Conservation (phyloP, 2,888 invertebrate genomes). For the Physocephala rufipes region DNA sequence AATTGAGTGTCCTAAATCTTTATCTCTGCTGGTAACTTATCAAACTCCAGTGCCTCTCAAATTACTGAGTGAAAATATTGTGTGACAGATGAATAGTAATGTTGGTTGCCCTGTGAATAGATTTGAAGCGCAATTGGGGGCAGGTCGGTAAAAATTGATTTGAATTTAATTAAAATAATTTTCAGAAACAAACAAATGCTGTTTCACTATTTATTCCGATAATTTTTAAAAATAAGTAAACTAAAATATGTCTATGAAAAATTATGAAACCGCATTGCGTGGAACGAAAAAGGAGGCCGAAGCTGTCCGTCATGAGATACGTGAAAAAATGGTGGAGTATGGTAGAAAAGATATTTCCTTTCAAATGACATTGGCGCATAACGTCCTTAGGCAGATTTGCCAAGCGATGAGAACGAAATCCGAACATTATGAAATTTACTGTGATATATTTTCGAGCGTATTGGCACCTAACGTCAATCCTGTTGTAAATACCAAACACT, state of each 20-base stretch:
- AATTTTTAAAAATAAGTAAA: background rate
- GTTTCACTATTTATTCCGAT: background rate
- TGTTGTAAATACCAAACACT: slow-evolving; percentile 44
- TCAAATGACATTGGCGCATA: slow-evolving; percentile 12
- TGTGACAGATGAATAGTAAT: too few species aligned
- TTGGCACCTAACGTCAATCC: slow-evolving; percentile 49
- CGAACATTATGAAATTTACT: slow-evolving; percentile 50
- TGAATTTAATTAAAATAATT: too few species aligned
- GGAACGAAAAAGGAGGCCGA: slow-evolving; percentile 45
- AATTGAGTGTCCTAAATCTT: background rate
- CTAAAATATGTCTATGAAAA: slow-evolving; percentile 24
- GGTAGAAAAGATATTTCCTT: background rate
- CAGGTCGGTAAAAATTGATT: too few species aligned
- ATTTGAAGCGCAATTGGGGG: too few species aligned
- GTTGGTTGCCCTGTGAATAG: too few species aligned
- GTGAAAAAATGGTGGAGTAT: slow-evolving; percentile 22
- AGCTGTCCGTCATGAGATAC: slow-evolving; percentile 35
- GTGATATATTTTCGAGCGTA: slow-evolving; percentile 46
- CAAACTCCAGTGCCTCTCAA: background rate
- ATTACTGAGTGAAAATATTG: too few species aligned
- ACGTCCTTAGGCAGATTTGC: slow-evolving; percentile 14
- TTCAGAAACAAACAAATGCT: too few species aligned
- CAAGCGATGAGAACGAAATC: slow-evolving; percentile 26
- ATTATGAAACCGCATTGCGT: slow-evolving; percentile 42
- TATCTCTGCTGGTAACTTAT: too few species aligned